Evolutionary conservation across 2,888 invertebrate genomes (phyloP).

Genomic region (Lepidocyrtinus sp.): DNA sequence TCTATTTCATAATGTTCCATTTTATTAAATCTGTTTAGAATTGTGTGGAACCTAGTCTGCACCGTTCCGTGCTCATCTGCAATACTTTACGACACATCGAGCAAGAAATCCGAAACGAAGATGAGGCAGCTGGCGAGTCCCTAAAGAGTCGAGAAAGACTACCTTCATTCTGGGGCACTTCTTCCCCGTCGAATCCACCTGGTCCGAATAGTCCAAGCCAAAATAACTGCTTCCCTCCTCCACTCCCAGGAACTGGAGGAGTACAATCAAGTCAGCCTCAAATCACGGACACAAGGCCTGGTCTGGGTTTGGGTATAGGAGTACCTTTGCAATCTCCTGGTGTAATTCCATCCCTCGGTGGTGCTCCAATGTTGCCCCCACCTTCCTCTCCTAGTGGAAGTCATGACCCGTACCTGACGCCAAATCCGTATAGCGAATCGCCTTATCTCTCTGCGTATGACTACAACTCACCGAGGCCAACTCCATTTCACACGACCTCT

Average conservation of each 20-base stretch:
- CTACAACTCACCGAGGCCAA: constrained; percentile 66
- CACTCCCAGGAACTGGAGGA: constrained; percentile 9
- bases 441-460: constrained; percentile 63
- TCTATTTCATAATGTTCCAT: background rate
- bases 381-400: constrained; percentile 34
- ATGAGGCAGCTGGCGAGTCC: constrained; percentile 70
- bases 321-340: constrained; percentile 1
- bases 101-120: constrained; percentile 73
- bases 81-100: constrained; percentile 75
- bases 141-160: constrained; percentile 64
- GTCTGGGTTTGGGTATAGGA: constrained; percentile 2
- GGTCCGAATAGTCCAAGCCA: constrained; percentile 27
- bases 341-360: constrained; percentile 19
- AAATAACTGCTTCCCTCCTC: constrained; percentile 46
- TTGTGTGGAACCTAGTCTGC: constrained; percentile 73
- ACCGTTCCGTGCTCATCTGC: constrained; percentile 74
- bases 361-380: background rate
- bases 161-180: constrained; percentile 67
- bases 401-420: constrained; percentile 69
- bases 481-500: constrained; percentile 69
- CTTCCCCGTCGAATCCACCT: constrained; percentile 26
- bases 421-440: constrained; percentile 62
- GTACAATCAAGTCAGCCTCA: constrained; percentile 55
- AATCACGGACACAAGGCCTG: constrained; percentile 64
- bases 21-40: constrained; percentile 52